phyloP scores from a whole-genome alignment of 2,888 invertebrate genomes.

The Hipparchia sbordonii region DNA sequence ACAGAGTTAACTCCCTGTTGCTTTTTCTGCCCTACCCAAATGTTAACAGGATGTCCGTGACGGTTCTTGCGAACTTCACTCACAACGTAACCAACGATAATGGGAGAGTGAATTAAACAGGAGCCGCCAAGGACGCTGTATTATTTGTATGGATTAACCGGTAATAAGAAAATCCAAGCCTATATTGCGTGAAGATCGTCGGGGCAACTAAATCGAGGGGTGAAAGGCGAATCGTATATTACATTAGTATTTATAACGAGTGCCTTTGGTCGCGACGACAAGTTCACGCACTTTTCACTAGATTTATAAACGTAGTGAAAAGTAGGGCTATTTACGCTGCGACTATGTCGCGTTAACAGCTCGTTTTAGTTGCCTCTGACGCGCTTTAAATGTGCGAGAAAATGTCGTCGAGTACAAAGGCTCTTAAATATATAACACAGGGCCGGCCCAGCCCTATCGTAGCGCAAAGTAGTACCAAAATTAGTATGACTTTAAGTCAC shows the following conservation, averaged over 20 bases:
- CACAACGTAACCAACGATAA: no score
- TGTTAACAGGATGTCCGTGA: no score
- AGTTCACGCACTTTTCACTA: not conserved
- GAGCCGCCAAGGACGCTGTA: no score
- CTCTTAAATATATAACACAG: not conserved
- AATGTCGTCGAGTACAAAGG: conserved; percentile 2
- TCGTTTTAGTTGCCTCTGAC: conserved; percentile 1
- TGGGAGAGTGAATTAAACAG: no score
- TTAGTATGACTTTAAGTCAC: not conserved
- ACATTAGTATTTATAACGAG: not conserved
- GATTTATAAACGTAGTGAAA: no score
- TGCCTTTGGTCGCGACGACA: not conserved
- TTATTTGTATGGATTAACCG: no score
- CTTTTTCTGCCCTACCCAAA: no score
- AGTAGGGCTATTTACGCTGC: not conserved
- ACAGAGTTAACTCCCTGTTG: no score
- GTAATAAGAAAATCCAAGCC: not conserved
- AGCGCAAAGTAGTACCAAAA: not conserved
- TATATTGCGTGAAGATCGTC: not conserved
- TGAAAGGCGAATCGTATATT: conserved; percentile 8
- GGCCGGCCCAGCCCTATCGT: conserved; percentile 10
- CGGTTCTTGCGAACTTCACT: no score
- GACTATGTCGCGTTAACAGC: not conserved
- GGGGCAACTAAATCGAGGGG: conserved; percentile 11
- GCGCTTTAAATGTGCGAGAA: not conserved